Evolutionary conservation across 2,113 vertebrate species (phyloP), one percentile per base, ranked within the genome.

Genomic region (Corvus hawaiiensis): DNA sequence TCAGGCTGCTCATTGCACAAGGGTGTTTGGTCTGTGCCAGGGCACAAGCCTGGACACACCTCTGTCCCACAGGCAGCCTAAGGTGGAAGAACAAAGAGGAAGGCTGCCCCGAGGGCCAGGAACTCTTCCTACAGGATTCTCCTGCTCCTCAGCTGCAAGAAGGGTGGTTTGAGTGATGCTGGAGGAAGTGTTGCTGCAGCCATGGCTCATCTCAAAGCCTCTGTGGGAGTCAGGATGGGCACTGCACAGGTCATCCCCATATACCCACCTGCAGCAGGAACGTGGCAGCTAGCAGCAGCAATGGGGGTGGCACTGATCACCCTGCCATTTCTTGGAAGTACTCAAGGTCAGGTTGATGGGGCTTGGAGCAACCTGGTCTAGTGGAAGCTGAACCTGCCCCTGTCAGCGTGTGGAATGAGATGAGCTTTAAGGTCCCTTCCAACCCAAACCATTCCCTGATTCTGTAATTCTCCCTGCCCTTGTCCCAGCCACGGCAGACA

Each of bases 81-180:
- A 56, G 43, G 35, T 30, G 19, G 46, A 76, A 37, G 27, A 77
- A 11, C 33, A 76, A 62, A 41, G 35, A 37, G 20, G n/a, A 74
- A 73, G 41, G 19, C 16, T 83, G 54, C 26, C 16, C 26, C 0
- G 0, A 20, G 2, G 7, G 39, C 28, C 22, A 23, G 3, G 11
- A 58, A 55, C 18, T 68, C n/a, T 19, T 74, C 18, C 33, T 56
- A 20, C 1, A 14, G 18, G 8, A 20, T 54, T 46, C 41, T 80
- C 33, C 44, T 46, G 15, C 27, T 77, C 68, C 59, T 80, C 62
- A 48, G 75, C n/a, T 49, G 21, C n/a, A 30, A 28, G 39, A 32
- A 35, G 41, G 0, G 18, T 54, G 7, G 12, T 7, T 22, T 26
- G 43, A 39, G 28, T 6, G 48, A 41, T 28, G 43, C 64, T 39